Evolutionary conservation across 2,888 invertebrate species (phyloP).

Genomic region (Drosophila rellima): DNA sequence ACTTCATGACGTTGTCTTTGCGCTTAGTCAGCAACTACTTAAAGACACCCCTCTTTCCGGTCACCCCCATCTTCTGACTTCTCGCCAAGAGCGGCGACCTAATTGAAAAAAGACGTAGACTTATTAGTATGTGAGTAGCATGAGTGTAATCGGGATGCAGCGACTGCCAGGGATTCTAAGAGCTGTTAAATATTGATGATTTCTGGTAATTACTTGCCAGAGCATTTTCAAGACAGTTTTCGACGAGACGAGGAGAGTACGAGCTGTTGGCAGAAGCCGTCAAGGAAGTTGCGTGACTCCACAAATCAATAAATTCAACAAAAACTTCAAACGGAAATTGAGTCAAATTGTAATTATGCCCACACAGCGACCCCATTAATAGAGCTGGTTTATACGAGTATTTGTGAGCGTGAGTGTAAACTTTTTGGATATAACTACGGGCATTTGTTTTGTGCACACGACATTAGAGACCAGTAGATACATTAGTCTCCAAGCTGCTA

Average conservation of each 20-base stretch:
- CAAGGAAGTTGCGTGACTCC: conserved; percentile 75
- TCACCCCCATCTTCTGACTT: conserved; percentile 24
- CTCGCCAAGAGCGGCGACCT: conserved; percentile 38
- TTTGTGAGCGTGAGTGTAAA: conserved; percentile 16
- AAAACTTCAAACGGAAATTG: conserved; percentile 77
- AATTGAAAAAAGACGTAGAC: conserved; percentile 66
- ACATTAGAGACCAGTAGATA: conserved; percentile 25
- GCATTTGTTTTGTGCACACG: conserved; percentile 28
- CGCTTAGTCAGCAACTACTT: conserved; percentile 69
- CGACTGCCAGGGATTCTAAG: conserved; percentile 19
- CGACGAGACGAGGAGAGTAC: not conserved
- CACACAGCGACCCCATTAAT: conserved; percentile 59
- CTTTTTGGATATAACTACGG: conserved; percentile 17
- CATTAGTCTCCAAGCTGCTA: conserved; percentile 30
- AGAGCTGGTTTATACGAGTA: conserved; percentile 15
- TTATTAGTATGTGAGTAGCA: not conserved
- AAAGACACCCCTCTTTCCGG: conserved; percentile 5
- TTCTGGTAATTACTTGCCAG: conserved; percentile 54
- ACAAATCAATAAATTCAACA: conserved; percentile 81
- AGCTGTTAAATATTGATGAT: conserved; percentile 71
- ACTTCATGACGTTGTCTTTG: conserved; percentile 65
- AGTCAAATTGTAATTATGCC: conserved; percentile 77
- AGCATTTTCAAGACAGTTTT: conserved; percentile 18
- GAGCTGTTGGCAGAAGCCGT: conserved; percentile 12
- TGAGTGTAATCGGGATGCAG: conserved; percentile 14